Base-by-base conservation (phyloP, 1,140 invertebrate genomes). In the Leptinotarsa texana region DNA sequence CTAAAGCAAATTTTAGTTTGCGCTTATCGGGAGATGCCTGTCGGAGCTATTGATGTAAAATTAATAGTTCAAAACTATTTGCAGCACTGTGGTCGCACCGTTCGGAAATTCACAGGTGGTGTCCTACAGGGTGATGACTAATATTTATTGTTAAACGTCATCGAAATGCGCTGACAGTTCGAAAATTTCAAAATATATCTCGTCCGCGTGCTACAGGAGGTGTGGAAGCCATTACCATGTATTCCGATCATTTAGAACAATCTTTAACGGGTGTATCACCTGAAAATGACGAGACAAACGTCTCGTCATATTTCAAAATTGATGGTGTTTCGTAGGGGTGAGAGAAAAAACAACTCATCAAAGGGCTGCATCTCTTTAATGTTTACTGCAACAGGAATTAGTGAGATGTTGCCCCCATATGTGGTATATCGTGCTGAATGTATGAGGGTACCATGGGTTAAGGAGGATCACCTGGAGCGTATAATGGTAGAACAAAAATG, bases 201-300 rank as follows among this genome's bases (percentile, higher is more conserved):
- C 13, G 15, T 62, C 15, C 57, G 57, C 57, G 2, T 62, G 13
- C 21, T 17, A 62, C 57, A 21, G 57, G 1, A 62, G 57, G 8
- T 62, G 1, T 62, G 57, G 15, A 62, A 62, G 57, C 57, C 57
- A 62, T 62, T 62, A n/a, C 4, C 15, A 62, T 1, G 15, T 62
- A 62, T 17, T 62, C 17, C 57, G 57, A 62, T 33, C 57, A 62
- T 62, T 62, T 62, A 21, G 15, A 62, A 17, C 17, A 62, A 62
- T 62, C 5, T 33, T 33, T 8, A 6, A 33, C 6, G 5, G 69
- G 72, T 70, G 47, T 80, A 42, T 79, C 77, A 49, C 70, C 73
- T 57, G 42, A n/a, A 70, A 77, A 77, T 76, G 85, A 85, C 77
- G 85, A 86, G 75, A 86, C 85, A 13, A 86, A 86, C 75, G 47